Conservation (phyloP, 2,113 vertebrate genomes). For the Cyprinodon tularosa region DNA sequence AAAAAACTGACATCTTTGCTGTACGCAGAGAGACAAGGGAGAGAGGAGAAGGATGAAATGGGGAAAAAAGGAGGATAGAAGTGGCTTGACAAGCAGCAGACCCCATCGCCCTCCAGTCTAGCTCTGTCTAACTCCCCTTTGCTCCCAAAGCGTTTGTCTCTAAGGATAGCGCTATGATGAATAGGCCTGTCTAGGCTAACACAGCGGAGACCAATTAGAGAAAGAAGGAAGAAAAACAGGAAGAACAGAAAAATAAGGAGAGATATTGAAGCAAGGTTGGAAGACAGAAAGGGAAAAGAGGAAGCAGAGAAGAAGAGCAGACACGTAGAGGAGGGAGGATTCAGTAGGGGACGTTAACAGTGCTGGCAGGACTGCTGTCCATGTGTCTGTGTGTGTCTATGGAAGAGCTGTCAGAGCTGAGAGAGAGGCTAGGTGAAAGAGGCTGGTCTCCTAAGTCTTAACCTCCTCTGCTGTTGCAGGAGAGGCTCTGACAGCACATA, state of each 20-base stretch:
- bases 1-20: slow-evolving; percentile 75
- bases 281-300: slow-evolving; percentile 28
- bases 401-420: slow-evolving; percentile 66
- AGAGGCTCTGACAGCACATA: slow-evolving; percentile 70
- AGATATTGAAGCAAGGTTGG: slow-evolving; percentile 38
- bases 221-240: slow-evolving; percentile 70
- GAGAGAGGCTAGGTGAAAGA: slow-evolving; percentile 68
- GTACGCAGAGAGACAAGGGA: slow-evolving; percentile 30
- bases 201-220: slow-evolving; percentile 99
- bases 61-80: slow-evolving; percentile 52
- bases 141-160: slow-evolving; percentile 94
- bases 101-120: slow-evolving; percentile 79
- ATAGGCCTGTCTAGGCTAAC: slow-evolving; percentile 99
- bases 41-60: slow-evolving; percentile 31
- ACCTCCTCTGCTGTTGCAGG: slow-evolving; percentile 64
- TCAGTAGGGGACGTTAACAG: slow-evolving; percentile 56
- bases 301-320: slow-evolving; percentile 40
- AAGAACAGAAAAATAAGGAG: slow-evolving; percentile 39
- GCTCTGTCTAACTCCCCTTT: slow-evolving; percentile 84
- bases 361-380: slow-evolving; percentile 31
- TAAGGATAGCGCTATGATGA: slow-evolving; percentile 98
- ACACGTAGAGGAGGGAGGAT: slow-evolving; percentile 41
- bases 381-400: slow-evolving; percentile 36
- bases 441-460: slow-evolving; percentile 64
- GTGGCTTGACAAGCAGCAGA: slow-evolving; percentile 80